phyloP scores from a whole-genome alignment of 2,888 invertebrate species.

The Parnassius glacialis region DNA sequence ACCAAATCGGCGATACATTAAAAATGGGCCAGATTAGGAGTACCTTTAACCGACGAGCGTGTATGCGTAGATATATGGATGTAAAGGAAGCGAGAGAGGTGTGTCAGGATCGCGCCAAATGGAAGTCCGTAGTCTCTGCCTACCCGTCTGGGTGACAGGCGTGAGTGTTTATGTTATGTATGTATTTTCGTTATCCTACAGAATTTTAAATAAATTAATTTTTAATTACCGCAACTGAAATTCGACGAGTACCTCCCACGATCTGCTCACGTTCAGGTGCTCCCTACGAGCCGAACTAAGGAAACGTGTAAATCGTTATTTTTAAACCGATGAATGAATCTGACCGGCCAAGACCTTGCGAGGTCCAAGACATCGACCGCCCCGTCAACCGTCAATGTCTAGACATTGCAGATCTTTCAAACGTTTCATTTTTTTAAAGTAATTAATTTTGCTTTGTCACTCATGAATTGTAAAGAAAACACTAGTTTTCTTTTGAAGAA shows the following conservation, averaged over 20 bases:
- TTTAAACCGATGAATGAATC: slow-evolving; percentile 51
- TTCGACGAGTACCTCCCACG: slow-evolving; percentile 24
- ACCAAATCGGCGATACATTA: too few relatives aligned
- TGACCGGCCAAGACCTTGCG: slow-evolving; percentile 54
- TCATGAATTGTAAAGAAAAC: neutral
- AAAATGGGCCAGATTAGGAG: too few relatives aligned
- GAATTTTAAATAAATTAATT: too few relatives aligned
- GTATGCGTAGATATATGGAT: too few relatives aligned
- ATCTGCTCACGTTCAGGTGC: slow-evolving; percentile 31
- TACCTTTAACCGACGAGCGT: too few relatives aligned
- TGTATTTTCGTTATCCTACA: too few relatives aligned
- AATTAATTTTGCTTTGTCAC: neutral
- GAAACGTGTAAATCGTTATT: slow-evolving; percentile 42
- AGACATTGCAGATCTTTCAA: slow-evolving; percentile 24
- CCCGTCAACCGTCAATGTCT: slow-evolving; percentile 31
- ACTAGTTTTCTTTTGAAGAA: neutral
- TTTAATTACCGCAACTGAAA: neutral
- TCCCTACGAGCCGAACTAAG: slow-evolving; percentile 26
- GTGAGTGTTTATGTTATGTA: too few relatives aligned
- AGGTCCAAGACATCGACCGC: slow-evolving; percentile 43
- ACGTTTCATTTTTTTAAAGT: neutral
- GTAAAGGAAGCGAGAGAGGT: too few relatives aligned
- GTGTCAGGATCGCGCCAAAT: too few relatives aligned
- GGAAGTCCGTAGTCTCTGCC: too few relatives aligned
- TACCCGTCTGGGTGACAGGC: too few relatives aligned